Evolutionary conservation across 2,113 vertebrate genomes (phyloP).

Genomic region (Dipodomys spectabilis): DNA sequence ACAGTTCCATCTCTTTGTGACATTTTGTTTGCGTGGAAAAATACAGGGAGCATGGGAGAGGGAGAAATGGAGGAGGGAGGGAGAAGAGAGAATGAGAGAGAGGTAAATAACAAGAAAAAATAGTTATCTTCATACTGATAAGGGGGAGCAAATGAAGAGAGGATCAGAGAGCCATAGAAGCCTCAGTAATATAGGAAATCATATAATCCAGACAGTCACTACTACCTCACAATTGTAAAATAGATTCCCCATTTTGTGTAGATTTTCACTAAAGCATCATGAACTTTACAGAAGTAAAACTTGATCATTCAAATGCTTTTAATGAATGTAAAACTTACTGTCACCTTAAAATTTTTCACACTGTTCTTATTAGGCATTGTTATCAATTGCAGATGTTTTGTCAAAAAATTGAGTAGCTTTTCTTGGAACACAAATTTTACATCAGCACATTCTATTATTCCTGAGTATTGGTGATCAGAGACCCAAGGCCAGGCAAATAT

Average conservation of each 20-base stretch:
- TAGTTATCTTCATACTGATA: neutral
- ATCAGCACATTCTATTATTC: neutral
- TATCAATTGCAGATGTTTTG: neutral
- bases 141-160: neutral
- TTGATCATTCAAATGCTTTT: neutral
- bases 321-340: neutral
- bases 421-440: neutral
- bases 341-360: neutral
- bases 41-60: neutral
- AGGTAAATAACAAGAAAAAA: neutral
- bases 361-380: neutral
- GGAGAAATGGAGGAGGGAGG: neutral
- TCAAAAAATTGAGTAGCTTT: neutral
- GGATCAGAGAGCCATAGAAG: neutral
- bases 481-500: neutral
- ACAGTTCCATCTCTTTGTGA: neutral
- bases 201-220: neutral
- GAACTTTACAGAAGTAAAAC: neutral
- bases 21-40: neutral
- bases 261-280: neutral
- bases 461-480: neutral
- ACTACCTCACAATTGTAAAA: neutral
- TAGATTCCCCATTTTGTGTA: neutral
- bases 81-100: neutral
- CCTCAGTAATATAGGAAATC: too few relatives aligned